Percentiles rank a stretch among this genome's conserved stretches.
phyloP scores from a whole-genome alignment of 2,797 vertebrate genomes.

The Scolopax rusticola region DNA sequence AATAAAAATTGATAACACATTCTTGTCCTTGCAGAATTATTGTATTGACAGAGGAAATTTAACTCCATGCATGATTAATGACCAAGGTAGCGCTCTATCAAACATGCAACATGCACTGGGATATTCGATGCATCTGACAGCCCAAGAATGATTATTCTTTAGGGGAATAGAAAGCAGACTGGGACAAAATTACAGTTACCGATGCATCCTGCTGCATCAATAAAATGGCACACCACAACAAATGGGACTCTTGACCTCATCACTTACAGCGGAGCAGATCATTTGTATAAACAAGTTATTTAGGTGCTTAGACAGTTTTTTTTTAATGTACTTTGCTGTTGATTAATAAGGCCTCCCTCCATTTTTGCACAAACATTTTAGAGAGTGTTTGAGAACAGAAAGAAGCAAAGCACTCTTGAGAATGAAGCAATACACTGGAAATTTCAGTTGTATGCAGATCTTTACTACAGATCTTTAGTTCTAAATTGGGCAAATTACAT shows the following conservation, averaged over 20 bases:
- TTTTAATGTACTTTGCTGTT: not conserved
- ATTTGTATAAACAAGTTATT: constrained; percentile 61
- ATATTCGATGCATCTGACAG: not conserved
- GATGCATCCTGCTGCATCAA: not conserved
- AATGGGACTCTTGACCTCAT: constrained; percentile 30
- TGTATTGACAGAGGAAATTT: constrained; percentile 22
- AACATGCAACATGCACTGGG: not conserved
- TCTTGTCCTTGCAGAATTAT: constrained; percentile 6
- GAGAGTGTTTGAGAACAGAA: not conserved
- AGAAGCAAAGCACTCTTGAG: not conserved
- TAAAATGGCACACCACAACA: not conserved
- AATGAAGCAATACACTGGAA: not conserved
- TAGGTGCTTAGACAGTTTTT: not conserved
- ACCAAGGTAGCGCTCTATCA: not conserved
- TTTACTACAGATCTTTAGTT: not conserved
- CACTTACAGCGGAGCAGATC: not conserved
- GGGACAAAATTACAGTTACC: not conserved
- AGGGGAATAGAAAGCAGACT: not conserved
- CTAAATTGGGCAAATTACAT: not conserved
- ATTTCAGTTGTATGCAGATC: not conserved
- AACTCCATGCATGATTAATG: constrained; percentile 34
- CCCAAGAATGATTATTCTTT: not conserved
- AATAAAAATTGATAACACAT: not conserved
- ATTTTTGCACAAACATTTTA: not conserved
- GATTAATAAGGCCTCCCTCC: constrained; percentile 12